Percentiles rank a stretch among this genome's conserved stretches.
Evolutionary conservation across 2,888 invertebrate genomes (phyloP).

Genomic region (Cephalotes varians): DNA sequence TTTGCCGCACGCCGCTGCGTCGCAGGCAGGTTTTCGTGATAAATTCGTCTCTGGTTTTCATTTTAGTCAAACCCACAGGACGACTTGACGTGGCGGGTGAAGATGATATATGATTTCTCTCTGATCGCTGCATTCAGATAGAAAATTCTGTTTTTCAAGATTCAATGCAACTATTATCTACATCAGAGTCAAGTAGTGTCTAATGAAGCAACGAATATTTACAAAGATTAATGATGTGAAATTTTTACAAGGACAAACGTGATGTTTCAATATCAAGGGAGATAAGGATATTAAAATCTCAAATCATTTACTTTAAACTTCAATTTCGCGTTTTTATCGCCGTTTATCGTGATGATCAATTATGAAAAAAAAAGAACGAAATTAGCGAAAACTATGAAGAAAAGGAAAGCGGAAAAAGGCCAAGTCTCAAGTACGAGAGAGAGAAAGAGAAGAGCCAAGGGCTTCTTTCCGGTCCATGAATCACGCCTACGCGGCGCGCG

Average conservation of each 20-base stretch:
- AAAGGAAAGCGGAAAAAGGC: constrained; percentile 56
- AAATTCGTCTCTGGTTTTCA: constrained; percentile 10
- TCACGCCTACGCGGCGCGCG: constrained; percentile 84
- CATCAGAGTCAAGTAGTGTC: neutral
- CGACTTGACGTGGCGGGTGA: neutral
- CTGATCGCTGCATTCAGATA: neutral
- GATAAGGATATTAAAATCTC: neutral
- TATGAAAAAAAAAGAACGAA: constrained; percentile 32
- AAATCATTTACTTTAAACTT: neutral
- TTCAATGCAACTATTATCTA: neutral
- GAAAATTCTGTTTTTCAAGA: neutral
- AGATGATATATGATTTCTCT: constrained; percentile 13
- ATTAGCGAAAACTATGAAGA: constrained; percentile 23
- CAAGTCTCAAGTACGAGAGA: constrained; percentile 60
- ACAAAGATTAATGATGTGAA: neutral
- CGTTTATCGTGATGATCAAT: constrained; percentile 34
- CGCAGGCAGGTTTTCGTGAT: constrained; percentile 21
- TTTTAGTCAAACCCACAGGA: neutral
- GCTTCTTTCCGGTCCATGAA: constrained; percentile 80
- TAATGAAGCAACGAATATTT: neutral
- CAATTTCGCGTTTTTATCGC: neutral
- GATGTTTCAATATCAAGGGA: neutral
- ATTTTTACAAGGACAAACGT: neutral
- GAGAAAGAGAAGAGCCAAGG: constrained; percentile 63
- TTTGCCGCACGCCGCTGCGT: constrained; percentile 63